These are phyloP conservation scores for Anarsia innoxiella DNA, from an alignment of 2,888 invertebrate species.

Conservation along the genomic window DNA sequence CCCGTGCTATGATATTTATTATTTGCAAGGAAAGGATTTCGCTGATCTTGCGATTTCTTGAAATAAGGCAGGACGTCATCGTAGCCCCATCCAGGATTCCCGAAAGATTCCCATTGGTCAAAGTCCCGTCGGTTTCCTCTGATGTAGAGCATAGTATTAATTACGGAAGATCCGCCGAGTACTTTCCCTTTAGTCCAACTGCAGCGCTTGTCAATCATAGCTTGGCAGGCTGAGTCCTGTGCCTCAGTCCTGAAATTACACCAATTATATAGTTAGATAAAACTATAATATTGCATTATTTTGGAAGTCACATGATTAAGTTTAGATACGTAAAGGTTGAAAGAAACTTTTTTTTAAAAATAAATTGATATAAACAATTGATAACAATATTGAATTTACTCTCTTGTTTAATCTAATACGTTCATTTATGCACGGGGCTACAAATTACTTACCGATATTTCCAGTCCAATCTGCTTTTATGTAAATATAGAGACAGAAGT, in stretches of 20 bases:
- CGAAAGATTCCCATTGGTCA: constrained; percentile 77
- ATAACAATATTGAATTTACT: too few relatives aligned
- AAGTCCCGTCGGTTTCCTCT: constrained; percentile 79
- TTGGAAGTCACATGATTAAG: too few relatives aligned
- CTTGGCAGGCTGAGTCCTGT: constrained; percentile 50
- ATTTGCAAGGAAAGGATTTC: constrained; percentile 17
- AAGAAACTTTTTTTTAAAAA: too few relatives aligned
- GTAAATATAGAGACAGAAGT: constrained; percentile 88
- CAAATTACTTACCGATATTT: constrained; percentile 80
- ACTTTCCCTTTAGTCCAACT: constrained; percentile 78
- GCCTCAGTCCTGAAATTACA: constrained; percentile 61
- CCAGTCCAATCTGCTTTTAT: constrained; percentile 94
- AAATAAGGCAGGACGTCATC: constrained; percentile 28
- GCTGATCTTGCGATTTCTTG: constrained; percentile 28
- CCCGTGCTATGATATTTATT: constrained; percentile 43
- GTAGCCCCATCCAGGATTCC: constrained; percentile 59
- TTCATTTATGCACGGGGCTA: too few relatives aligned
- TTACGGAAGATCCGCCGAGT: constrained; percentile 78
- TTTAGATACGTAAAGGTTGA: too few relatives aligned
- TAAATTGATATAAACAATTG: too few relatives aligned
- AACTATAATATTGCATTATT: too few relatives aligned
- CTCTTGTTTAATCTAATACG: too few relatives aligned
- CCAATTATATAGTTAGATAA: too few relatives aligned
- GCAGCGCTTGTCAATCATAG: constrained; percentile 45
- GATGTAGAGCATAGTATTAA: constrained; percentile 80